Base-by-base conservation (phyloP, 1,140 invertebrate genomes). In the Mercenaria mercenaria region DNA sequence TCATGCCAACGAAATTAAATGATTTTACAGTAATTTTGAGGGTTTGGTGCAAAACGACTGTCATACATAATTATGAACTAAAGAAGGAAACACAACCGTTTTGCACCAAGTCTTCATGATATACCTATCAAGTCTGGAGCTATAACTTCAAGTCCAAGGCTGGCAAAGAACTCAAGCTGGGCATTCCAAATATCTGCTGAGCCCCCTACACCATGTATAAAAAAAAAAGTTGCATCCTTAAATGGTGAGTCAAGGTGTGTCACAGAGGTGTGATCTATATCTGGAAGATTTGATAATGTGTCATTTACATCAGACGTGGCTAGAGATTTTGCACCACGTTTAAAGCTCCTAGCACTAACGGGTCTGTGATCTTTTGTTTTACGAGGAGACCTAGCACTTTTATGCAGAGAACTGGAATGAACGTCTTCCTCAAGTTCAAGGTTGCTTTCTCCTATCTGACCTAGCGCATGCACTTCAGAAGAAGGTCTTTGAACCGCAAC, bases 201-300 rank as follows among this genome's bases (percentile, higher is more conserved):
- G 15, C 97, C 97, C 11, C 97, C 97, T 89, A 98, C 97, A 11
- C 97, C 97, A 94, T 98, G 97, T 34, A 98, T 96, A 91, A 98
- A 97, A 82, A 98, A 97, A 83, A 98, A 43, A 41, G 94, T 93
- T 39, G 91, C 67, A 52, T 92, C 69, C 43, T 91, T 91, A 47
- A 67, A 79, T 64, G 83, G 34, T 8, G 81, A 90, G 15, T 81
- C 77, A 74, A 43, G 50, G 67, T 84, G 83, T 15, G 47, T 37
- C 56, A 43, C 37, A 6, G 39, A 41, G 10, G 39, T 61, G 13
- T 52, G 8, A 32, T 80, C 76, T 11, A 88, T 50, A 29, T 79
- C 59, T 0, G 86, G 74, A 0, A 87, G 32, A 61, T 43, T 74
- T 29, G 52, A 34, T 61, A 77, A 59, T 69, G 69, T 79, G 34